Evolutionary conservation across 2,113 vertebrate genomes (phyloP), one percentile per base, ranked within the genome.

Genomic region (Ameiurus melas): DNA sequence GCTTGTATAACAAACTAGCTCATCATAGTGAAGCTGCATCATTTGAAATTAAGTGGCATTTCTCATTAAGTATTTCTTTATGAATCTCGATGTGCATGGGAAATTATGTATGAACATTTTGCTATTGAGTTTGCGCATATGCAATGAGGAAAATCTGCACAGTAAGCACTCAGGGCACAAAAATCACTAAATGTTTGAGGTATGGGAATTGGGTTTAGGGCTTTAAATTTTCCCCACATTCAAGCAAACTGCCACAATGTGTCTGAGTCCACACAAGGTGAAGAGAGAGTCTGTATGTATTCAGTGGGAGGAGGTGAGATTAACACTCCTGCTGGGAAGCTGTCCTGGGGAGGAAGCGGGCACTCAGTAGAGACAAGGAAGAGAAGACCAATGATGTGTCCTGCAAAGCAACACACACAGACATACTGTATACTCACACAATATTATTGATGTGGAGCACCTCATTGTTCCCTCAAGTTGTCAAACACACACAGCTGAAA

Each of bases 361-460:
- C 91, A 92, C 94, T 94, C 89, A 92, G 94, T 93, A 93, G 92
- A 95, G 93, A 82, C 93, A 95, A 94, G 82, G 92, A 95, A 94
- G 89, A 87, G 89, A 93, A 89, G 89, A 91, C 91, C 91, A 86
- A 89, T 91, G 90, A 93, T 93, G 88, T 90, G 91, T 90, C 91
- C 91, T 86, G 92, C 90, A 30, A 53, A 79, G 66, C 57, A 85
- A 73, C n/a, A 84, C 19, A 73, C 16, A 84, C 17, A 25, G 13
- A 66, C 27, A 30, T 25, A 79, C 27, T 80, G n/a, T 80, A 83
- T 79, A 88, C 84, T 27, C 84, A 83, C 53, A 68, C 5, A 83
- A 60, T 82, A 89, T 64, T 84, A 55, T 17, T n/a, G 80, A 73
- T 83, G 82, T 62, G 1, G 20, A 78, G 36, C n/a, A 9, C 25